Conservation (phyloP, 2,113 vertebrate genomes). For the Mirza zaza region DNA sequence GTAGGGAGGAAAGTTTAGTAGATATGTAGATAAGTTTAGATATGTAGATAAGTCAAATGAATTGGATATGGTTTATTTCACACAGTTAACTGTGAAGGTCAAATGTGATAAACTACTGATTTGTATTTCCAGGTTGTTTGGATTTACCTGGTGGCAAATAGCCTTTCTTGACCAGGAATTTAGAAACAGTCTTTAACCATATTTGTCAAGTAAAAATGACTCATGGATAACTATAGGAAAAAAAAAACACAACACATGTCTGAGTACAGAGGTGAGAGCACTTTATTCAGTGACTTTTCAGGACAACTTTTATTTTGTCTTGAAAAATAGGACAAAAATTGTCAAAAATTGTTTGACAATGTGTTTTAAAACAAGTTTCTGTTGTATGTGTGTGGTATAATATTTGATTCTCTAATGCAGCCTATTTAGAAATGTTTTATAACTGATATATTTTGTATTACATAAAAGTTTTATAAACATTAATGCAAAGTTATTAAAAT, state of each 20-base stretch:
- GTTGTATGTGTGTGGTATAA: not conserved
- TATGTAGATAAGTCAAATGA: not conserved
- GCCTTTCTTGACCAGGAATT: not conserved
- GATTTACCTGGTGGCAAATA: not conserved
- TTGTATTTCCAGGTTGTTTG: not conserved
- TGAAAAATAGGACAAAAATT: too few species aligned
- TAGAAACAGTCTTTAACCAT: not conserved
- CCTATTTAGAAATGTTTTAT: not conserved
- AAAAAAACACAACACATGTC: not conserved
- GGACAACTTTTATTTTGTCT: not conserved
- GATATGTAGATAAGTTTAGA: not conserved
- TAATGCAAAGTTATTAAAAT: not conserved
- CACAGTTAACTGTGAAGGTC: not conserved
- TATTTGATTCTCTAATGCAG: not conserved
- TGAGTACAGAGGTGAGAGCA: not conserved
- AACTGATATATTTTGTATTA: not conserved
- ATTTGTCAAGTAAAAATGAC: constrained; percentile 1
- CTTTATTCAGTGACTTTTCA: not conserved
- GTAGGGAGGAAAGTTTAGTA: not conserved
- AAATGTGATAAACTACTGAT: not conserved
- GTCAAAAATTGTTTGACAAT: too few species aligned
- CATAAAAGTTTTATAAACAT: not conserved
- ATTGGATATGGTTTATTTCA: not conserved
- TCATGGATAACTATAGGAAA: not conserved
- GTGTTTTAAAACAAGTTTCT: not conserved